Percentiles rank a stretch among this genome's conserved stretches.
These are phyloP conservation scores for Medauroidea extradentata DNA, from an alignment of 1,140 invertebrate genomes.

Conservation along the genomic window DNA sequence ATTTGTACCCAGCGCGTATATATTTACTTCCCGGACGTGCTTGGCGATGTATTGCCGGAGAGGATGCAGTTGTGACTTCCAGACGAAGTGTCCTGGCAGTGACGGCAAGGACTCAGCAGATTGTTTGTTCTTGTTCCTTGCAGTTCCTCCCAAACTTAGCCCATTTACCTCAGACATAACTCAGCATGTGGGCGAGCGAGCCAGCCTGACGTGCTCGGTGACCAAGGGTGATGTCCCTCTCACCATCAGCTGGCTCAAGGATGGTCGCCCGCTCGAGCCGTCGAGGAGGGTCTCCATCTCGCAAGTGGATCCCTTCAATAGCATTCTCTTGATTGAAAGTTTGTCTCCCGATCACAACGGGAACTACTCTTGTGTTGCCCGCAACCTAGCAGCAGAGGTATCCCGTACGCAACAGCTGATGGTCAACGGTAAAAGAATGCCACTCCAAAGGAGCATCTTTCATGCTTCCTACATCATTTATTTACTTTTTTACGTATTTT, in stretches of 20 bases:
- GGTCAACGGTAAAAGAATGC: constrained; percentile 67
- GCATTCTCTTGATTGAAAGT: constrained; percentile 72
- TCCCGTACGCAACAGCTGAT: constrained; percentile 66
- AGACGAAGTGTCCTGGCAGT: too few relatives aligned
- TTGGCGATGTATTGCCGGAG: too few relatives aligned
- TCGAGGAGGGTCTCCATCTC: constrained; percentile 55
- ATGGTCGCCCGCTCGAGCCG: constrained; percentile 57
- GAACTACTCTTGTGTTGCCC: constrained; percentile 69
- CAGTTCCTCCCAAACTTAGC: constrained; percentile 78
- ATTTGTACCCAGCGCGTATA: too few relatives aligned
- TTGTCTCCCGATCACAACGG: constrained; percentile 72
- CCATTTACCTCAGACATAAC: constrained; percentile 67
- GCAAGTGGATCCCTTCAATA: constrained; percentile 71
- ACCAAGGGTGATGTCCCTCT: constrained; percentile 73
- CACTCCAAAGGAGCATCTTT: too few relatives aligned
- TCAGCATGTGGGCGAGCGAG: constrained; percentile 70
- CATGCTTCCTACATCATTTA: too few relatives aligned
- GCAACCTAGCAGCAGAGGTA: constrained; percentile 67
- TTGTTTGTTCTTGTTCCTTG: constrained; percentile 41
- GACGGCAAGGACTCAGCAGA: too few relatives aligned
- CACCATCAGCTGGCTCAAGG: constrained; percentile 72
- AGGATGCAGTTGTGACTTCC: too few relatives aligned
- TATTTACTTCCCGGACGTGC: too few relatives aligned
- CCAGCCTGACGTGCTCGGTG: constrained; percentile 70
- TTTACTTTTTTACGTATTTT: constrained; percentile 21